Percentiles rank a stretch among this genome's conserved stretches.
phyloP scores from a whole-genome alignment of 2,888 invertebrate genomes.

The Caenorhabditis plicata region DNA sequence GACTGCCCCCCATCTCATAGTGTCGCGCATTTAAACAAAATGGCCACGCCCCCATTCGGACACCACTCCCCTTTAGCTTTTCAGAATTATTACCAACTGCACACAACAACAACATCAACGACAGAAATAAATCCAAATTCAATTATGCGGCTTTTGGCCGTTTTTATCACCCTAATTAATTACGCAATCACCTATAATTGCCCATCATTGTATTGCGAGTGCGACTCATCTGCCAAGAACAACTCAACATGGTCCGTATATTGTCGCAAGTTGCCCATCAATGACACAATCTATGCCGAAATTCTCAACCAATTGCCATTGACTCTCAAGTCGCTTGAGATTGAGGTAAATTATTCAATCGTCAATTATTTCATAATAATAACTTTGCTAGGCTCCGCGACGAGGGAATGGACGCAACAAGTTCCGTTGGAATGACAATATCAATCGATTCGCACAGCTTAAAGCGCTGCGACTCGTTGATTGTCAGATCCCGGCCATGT shows the following conservation, averaged over 20 bases:
- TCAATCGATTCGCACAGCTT: constrained; percentile 61
- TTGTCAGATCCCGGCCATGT: constrained; percentile 57
- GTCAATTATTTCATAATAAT: neutral
- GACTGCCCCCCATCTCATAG: no score
- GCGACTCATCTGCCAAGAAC: no score
- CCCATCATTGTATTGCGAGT: no score
- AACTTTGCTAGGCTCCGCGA: neutral
- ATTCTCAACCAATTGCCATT: constrained; percentile 52
- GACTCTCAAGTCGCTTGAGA: constrained; percentile 57
- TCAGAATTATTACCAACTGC: no score
- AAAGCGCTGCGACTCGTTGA: constrained; percentile 49
- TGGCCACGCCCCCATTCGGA: no score
- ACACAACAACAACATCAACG: no score
- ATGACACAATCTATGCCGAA: constrained; percentile 50
- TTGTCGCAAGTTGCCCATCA: constrained; percentile 54
- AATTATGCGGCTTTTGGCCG: no score
- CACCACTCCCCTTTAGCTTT: no score
- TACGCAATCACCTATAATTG: no score
- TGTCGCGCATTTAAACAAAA: no score
- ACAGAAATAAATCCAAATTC: no score
- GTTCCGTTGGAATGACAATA: constrained; percentile 54
- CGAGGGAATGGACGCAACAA: constrained; percentile 26
- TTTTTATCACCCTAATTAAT: no score
- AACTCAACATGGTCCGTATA: constrained; percentile 43
- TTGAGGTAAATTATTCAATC: constrained; percentile 58